Evolutionary conservation across 2,797 vertebrate genomes (phyloP).

Genomic region (Lophius americanus): DNA sequence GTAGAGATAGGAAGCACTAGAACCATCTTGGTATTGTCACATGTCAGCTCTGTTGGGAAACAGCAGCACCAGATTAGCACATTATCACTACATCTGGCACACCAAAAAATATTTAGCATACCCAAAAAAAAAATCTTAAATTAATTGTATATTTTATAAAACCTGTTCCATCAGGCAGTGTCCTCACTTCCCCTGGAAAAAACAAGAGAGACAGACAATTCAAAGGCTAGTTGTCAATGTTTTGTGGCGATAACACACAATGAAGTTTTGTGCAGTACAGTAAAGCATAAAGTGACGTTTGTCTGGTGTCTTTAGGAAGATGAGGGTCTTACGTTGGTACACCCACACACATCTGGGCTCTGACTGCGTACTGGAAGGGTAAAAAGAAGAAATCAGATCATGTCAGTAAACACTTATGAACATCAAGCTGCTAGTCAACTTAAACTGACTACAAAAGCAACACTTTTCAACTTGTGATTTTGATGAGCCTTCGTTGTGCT

Average conservation of each 20-base stretch:
- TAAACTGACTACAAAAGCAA: too few species aligned
- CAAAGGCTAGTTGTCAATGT: background rate
- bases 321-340: constrained; percentile 75
- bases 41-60: constrained; percentile 68
- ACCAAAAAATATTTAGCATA: too few species aligned
- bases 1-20: constrained; percentile 72
- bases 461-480: too few species aligned
- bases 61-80: constrained; percentile 12
- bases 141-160: background rate
- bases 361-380: constrained; percentile 78
- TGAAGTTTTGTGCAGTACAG: background rate
- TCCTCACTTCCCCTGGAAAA: constrained; percentile 63
- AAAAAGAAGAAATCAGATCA: constrained; percentile 36
- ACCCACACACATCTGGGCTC: constrained; percentile 78
- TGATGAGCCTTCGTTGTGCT: too few species aligned
- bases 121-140: background rate
- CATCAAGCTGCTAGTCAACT: too few species aligned
- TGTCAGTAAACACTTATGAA: background rate
- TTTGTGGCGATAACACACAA: background rate
- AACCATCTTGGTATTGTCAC: constrained; percentile 65
- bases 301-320: constrained; percentile 5
- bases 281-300: constrained; percentile 5
- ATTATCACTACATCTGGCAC: background rate
- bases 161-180: constrained; percentile 77
- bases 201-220: constrained; percentile 2